phyloP scores from a whole-genome alignment of 2,888 invertebrate genomes.

The Yponomeuta malinellus region DNA sequence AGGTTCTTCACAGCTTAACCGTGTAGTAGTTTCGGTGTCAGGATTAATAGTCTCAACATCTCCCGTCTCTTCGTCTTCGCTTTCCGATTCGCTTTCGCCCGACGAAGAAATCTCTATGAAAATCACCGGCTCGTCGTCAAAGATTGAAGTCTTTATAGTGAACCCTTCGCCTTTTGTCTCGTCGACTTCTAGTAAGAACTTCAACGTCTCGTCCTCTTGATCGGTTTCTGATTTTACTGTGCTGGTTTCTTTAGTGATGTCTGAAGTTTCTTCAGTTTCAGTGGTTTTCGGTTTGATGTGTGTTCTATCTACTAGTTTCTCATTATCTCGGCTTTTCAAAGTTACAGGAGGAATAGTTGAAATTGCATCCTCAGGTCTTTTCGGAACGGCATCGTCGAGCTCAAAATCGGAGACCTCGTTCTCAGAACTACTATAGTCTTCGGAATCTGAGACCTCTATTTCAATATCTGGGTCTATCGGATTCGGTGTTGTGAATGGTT shows the following conservation, averaged over 20 bases:
- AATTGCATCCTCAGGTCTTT: neutral
- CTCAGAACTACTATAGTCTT: conserved; percentile 12
- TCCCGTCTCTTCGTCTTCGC: conserved; percentile 7
- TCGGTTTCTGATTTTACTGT: conserved; percentile 2
- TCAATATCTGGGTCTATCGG: conserved; percentile 6
- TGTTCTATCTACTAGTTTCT: neutral
- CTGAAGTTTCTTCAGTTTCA: neutral
- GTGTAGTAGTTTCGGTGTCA: neutral
- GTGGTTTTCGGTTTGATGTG: neutral
- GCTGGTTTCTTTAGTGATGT: neutral
- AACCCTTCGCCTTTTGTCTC: conserved; percentile 33
- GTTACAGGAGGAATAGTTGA: neutral
- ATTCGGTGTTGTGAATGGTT: neutral
- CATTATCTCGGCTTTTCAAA: neutral
- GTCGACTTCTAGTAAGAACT: conserved; percentile 9
- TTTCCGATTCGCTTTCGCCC: conserved; percentile 31
- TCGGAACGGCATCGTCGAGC: neutral
- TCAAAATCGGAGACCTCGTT: conserved; percentile 13
- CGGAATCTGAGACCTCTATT: conserved; percentile 12
- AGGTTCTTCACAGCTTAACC: too few species aligned
- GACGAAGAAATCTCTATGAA: conserved; percentile 53
- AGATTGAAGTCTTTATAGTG: conserved; percentile 32
- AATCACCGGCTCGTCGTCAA: conserved; percentile 47
- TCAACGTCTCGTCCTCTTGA: conserved; percentile 7
- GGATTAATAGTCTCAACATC: neutral